phyloP scores from a whole-genome alignment of 1,140 invertebrate species.

The Stegodyphus mimosarum region DNA sequence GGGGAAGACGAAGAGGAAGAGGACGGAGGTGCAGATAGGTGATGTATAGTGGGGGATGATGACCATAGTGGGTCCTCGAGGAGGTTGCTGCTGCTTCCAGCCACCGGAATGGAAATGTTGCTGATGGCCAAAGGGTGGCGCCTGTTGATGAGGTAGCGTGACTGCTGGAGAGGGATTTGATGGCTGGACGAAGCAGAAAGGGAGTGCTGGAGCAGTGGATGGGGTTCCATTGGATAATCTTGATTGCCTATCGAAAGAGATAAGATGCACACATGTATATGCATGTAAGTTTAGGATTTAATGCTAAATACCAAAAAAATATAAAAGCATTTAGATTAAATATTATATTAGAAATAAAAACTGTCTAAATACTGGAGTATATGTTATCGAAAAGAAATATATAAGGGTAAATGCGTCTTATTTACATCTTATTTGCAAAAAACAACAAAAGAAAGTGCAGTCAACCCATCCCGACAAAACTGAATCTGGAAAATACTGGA shows the following conservation, averaged over 20 bases:
- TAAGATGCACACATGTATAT: background rate
- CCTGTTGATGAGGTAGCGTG: constrained; percentile 17
- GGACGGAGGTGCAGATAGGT: background rate
- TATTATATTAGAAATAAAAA: background rate
- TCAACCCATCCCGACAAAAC: too few species aligned
- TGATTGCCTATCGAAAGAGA: constrained; percentile 22
- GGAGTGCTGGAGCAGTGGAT: constrained; percentile 46
- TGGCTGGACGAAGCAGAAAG: constrained; percentile 45
- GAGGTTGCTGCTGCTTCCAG: constrained; percentile 25
- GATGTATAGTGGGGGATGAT: constrained; percentile 47
- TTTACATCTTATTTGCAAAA: too few species aligned
- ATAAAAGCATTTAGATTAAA: background rate
- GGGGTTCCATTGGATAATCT: constrained; percentile 39
- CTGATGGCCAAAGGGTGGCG: constrained; percentile 34
- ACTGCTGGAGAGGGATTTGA: background rate
- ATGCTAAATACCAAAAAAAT: background rate
- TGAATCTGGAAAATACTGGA: too few species aligned
- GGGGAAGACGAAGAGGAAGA: constrained; percentile 25
- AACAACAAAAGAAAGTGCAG: too few species aligned
- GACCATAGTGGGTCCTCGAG: constrained; percentile 50
- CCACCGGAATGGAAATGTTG: constrained; percentile 43
- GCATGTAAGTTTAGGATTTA: background rate
- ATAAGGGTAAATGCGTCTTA: too few species aligned
- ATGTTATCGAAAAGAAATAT: too few species aligned
- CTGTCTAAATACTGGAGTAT: too few species aligned